Evolutionary conservation across 2,888 invertebrate genomes (phyloP).

Genomic region (Deilephila porcellus): DNA sequence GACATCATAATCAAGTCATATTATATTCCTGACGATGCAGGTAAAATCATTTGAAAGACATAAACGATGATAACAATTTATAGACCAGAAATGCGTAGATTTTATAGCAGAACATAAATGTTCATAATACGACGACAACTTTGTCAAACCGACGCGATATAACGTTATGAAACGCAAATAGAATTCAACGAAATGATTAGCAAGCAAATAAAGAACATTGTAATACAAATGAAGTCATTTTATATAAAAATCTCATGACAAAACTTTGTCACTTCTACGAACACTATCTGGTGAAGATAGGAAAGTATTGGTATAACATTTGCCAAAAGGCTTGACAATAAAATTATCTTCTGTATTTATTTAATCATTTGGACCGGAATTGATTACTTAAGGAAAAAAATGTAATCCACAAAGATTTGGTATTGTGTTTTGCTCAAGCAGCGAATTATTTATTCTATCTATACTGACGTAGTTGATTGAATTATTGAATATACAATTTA

Average conservation of each 20-base stretch:
- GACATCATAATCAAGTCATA: too few relatives aligned
- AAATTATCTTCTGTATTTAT: background rate
- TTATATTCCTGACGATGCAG: background rate
- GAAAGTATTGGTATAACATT: background rate
- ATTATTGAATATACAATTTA: background rate
- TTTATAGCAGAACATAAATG: conserved; percentile 7
- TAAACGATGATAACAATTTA: background rate
- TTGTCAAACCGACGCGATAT: conserved; percentile 9
- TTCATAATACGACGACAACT: background rate
- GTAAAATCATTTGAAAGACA: background rate
- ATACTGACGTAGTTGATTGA: too few relatives aligned
- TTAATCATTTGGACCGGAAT: too few relatives aligned
- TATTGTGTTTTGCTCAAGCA: too few relatives aligned
- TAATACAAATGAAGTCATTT: conserved; percentile 34
- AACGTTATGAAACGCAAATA: conserved; percentile 32
- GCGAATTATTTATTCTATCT: too few relatives aligned
- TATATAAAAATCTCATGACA: conserved; percentile 34
- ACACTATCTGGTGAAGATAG: conserved; percentile 26
- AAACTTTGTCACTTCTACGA: conserved; percentile 41
- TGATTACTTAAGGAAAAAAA: too few relatives aligned
- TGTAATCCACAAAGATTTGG: too few relatives aligned
- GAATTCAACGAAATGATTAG: conserved; percentile 54
- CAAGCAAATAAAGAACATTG: conserved; percentile 36
- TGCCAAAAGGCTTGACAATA: too few relatives aligned
- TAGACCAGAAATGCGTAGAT: background rate